Evolutionary conservation across 2,888 invertebrate species (phyloP), one percentile per base, ranked within the genome.

Genomic region (Mycalesis mineus): DNA sequence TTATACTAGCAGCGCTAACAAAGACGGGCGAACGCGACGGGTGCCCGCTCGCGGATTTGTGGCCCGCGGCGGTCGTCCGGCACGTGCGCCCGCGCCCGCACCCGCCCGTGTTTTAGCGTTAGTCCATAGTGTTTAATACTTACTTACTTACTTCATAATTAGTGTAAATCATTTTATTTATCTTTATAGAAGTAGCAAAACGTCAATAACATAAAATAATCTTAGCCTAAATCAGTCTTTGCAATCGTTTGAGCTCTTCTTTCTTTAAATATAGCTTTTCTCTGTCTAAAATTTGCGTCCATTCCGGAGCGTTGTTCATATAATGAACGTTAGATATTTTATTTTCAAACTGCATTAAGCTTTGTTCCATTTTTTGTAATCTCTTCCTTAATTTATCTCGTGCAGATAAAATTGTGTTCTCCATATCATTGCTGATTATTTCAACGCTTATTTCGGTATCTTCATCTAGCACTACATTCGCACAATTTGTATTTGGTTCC

Each of bases 371-470:
- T 67, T 78, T 84, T 1, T 61, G 70, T 1, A 85, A 74, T 72
- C 75, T 80, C 55, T 81, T 80, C 14, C 71, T 62, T 28, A 89
- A 55, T 64, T 75, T 85, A 7, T 64, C 65, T 67, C 69, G 80
- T 1, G 84, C 84, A 1, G 68, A 68, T 41, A 64, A 55, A 39
- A 88, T 72, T 1, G 74, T 69, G 7, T 67, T 67, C 14, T 78
- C 73, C 2, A 74, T 66, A 53, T 82, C 72, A 8, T 76, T 73
- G 0, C 74, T 80, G 0, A 74, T 28, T 15, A 88, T 66, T 72
- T 86, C 82, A 9, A 89, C 64, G 41, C 69, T 69, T 1, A 89
- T 65, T 69, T 75, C 74, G 1, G 86, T 86, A 31, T 78, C 66
- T 52, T 68, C 70, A 60, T 82, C 77, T 37, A 88, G 63, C 9